Evolutionary conservation across 2,797 vertebrate genomes (phyloP), one percentile per base, ranked within the genome.

Genomic region (Heliangelus exortis): DNA sequence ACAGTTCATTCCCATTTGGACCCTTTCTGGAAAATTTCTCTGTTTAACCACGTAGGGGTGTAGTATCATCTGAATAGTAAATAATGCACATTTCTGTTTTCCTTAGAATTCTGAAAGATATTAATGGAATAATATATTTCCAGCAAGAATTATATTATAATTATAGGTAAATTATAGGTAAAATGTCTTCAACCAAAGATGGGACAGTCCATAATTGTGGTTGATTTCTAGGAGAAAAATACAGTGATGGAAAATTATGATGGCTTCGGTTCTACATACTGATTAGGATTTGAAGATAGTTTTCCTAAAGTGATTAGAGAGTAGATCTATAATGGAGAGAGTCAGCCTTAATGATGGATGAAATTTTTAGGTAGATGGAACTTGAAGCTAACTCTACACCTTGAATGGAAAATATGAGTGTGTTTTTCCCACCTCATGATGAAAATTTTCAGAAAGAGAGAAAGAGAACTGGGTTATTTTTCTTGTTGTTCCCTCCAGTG

Each of bases 381-480:
- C 47, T 33, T 43, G 18, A 68, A 39, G 11, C 3, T 62, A 75
- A 20, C 6, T 47, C 26, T 31, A 10, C 4, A n/a, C 2, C 25
- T 76, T 4, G 29, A 75, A 54, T 22, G 14, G 71, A 61, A 87
- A 78, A 76, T 6, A 1, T 36, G 20, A 48, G 13, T 9, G 41
- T 25, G 4, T 0, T n/a, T 82, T 92, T 76, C 31, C 23, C 19
- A 48, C 22, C 29, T 85, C 1, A 2, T 1, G 0, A 26, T 43
- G 28, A 50, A 89, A 55, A 48, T 36, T 48, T 61, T 63, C 34
- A 23, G 15, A 41, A 26, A 69, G 15, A 28, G 57, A 62, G 26
- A 20, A 62, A 14, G 4, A 54, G 1, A 53, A 12, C 8, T 41
- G 25, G 6, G 7, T 51, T 79, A n/a, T 39, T 73, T 18, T 43